Evolutionary conservation across 2,888 invertebrate species (phyloP).

Genomic region (Apotomis betuletana): DNA sequence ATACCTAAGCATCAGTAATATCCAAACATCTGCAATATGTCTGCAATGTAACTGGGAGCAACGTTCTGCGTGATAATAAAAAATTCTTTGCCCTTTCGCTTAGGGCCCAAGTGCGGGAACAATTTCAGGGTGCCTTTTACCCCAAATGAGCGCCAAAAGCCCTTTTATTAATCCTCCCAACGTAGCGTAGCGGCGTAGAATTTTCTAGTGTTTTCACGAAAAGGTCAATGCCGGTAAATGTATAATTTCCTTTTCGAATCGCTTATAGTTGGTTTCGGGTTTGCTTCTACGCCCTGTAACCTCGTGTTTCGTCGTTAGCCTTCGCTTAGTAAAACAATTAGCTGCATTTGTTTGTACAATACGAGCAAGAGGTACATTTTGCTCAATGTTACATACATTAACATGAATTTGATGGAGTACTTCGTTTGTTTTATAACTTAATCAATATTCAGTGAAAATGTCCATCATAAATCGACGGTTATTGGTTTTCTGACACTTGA

Average conservation of each 20-base stretch:
- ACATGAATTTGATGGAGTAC: conserved; percentile 32
- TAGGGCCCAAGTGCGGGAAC: conserved; percentile 15
- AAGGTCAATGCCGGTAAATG: conserved; percentile 34
- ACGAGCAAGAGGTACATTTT: conserved; percentile 26
- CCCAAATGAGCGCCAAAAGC: conserved; percentile 20
- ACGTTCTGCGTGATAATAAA: conserved; percentile 1
- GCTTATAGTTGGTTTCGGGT: conserved; percentile 5
- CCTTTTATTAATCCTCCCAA: conserved; percentile 14
- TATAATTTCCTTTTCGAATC: conserved; percentile 31
- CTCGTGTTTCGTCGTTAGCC: conserved; percentile 36
- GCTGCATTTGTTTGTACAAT: conserved; percentile 33
- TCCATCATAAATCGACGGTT: conserved; percentile 20
- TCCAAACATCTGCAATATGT: conserved; percentile 6
- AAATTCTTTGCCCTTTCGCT: conserved; percentile 28
- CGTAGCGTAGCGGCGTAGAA: not conserved
- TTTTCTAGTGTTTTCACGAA: conserved; percentile 1
- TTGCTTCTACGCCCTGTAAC: conserved; percentile 23
- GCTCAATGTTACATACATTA: conserved; percentile 32
- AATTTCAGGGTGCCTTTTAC: conserved; percentile 16
- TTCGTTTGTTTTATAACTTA: conserved; percentile 13
- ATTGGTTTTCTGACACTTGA: conserved; percentile 12
- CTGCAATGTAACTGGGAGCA: not conserved
- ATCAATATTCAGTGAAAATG: conserved; percentile 25
- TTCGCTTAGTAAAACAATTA: conserved; percentile 37
- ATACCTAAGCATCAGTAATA: not conserved